A percentile compares a stretch with the other conserved stretches of the same genome.
These are phyloP conservation scores for Berghia stephanieae DNA, from an alignment of 1,140 invertebrate genomes.

Conservation along the genomic window DNA sequence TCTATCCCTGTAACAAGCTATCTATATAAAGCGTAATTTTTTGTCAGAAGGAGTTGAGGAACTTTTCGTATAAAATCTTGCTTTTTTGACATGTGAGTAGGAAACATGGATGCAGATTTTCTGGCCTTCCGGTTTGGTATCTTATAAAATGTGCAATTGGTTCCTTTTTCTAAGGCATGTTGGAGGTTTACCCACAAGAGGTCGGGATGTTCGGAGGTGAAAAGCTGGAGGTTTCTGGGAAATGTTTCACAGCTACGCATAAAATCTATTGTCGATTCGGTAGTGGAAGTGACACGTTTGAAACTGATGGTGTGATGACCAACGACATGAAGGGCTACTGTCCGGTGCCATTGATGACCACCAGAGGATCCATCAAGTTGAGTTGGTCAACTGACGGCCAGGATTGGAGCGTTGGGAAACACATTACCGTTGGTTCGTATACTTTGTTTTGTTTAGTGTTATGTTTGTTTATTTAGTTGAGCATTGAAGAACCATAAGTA, in stretches of 20 bases:
- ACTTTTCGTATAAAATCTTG: not conserved
- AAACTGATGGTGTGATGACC: not conserved
- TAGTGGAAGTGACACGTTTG: not conserved
- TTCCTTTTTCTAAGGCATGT: constrained; percentile 4
- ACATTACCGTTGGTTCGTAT: constrained; percentile 25
- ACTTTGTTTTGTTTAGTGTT: too few species aligned
- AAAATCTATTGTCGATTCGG: constrained; percentile 24
- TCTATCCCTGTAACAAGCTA: too few species aligned
- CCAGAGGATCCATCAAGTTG: not conserved
- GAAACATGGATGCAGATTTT: not conserved
- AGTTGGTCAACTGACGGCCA: not conserved
- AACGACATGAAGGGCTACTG: constrained; percentile 20
- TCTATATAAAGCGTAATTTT: too few species aligned
- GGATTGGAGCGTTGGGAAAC: not conserved
- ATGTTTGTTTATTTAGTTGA: too few species aligned
- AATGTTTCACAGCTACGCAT: not conserved
- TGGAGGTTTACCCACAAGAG: constrained; percentile 24
- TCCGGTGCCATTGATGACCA: constrained; percentile 10
- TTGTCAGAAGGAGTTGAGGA: not conserved
- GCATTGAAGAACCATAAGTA: too few species aligned
- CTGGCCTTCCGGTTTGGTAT: not conserved
- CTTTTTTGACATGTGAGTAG: not conserved
- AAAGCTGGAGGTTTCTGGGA: constrained; percentile 26
- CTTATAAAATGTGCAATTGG: not conserved
- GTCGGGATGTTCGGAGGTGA: constrained; percentile 29